A percentile compares a stretch with the other conserved stretches of the same genome.
Conservation (phyloP, 2,113 vertebrate species). For the Anseranas semipalmata region DNA sequence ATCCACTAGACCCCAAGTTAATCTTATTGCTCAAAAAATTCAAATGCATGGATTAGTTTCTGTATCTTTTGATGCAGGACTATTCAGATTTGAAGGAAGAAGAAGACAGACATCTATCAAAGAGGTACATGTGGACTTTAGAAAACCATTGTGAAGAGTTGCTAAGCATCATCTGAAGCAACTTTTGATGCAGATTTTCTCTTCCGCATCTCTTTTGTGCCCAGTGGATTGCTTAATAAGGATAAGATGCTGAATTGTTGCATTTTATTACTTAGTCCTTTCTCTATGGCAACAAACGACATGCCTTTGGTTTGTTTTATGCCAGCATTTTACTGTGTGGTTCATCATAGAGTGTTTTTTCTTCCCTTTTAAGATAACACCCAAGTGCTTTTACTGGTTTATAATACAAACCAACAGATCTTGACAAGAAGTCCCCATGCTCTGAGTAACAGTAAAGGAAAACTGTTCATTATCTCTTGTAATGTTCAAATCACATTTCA, state of each 20-base stretch:
- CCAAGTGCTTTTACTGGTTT: not conserved
- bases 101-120: not conserved
- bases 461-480: not conserved
- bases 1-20: not conserved
- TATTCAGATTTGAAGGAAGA: not conserved
- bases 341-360: not conserved
- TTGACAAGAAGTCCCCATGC: not conserved
- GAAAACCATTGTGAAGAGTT: not conserved
- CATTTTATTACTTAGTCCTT: not conserved
- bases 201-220: not conserved
- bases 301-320: not conserved
- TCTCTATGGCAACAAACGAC: not conserved
- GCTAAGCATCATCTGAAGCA: not conserved
- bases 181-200: not conserved
- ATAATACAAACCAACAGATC: not conserved
- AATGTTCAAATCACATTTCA: not conserved
- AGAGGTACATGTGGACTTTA: not conserved
- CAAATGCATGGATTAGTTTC: not conserved
- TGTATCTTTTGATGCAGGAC: not conserved
- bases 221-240: not conserved
- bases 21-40: not conserved
- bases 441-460: not conserved
- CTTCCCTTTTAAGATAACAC: no score
- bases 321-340: not conserved
- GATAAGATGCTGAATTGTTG: not conserved